Base-by-base conservation (phyloP, 1,140 invertebrate species). In the Drosophila saltans region DNA sequence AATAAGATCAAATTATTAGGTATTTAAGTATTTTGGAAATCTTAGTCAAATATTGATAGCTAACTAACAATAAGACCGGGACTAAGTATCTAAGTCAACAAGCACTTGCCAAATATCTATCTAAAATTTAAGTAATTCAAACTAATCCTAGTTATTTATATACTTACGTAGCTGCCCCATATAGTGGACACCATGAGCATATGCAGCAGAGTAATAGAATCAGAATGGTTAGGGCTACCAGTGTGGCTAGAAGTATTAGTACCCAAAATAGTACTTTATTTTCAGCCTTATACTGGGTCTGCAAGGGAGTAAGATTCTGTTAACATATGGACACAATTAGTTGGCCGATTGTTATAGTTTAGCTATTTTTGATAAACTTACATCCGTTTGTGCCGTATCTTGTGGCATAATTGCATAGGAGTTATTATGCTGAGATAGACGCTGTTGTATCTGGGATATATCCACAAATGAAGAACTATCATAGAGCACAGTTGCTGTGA, bases 141-240 rank as follows among this genome's bases (percentile, higher is more conserved):
- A 7, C 3, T 21, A 28, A 9, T 9, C 9, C 39, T 10, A 52
- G 8, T 10, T 71, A 92, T 16, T 10, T 71, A 92, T 16, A 16
- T 16, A 16, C 78, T 94, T 93, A 94, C 94, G 94, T 94, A n/a
- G 96, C 94, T 57, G 95, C 95, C 92, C 95, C 95, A 78, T 97
- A 97, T 60, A 96, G 94, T 2, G 96, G 96, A 93, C 97, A 97
- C 74, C 95, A 95, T 76, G 95, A 94, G 89, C 96, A 97, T 63
- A 97, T 95, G 81, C 96, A 97, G 91, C 97, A 97, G 26, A 96
- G 93, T 60, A 97, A 94, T 40, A 97, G 91, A 33, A 95, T 93
- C 43, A 96, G 91, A 40, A 96, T 94, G n/a, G 95, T 94, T 16
- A 96, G 67, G 0, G 96, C 93, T 56, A 97, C 93, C 39, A 97